A percentile compares a stretch with the other conserved stretches of the same genome.
phyloP scores from a whole-genome alignment of 2,797 vertebrate genomes.

The Typhlichthys eigenmanni region DNA sequence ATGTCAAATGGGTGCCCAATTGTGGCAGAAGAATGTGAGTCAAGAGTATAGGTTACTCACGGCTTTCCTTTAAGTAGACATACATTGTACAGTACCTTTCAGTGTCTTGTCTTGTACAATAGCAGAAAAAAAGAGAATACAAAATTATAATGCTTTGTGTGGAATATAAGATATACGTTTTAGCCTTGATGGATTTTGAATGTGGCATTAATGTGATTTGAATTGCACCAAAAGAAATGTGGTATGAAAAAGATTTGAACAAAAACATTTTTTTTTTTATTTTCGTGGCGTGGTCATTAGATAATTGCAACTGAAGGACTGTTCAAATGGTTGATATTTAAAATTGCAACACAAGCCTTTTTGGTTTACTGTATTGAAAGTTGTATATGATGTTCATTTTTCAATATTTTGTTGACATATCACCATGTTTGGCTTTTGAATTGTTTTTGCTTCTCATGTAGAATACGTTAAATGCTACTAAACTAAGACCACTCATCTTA shows the following conservation, averaged over 20 bases:
- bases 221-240: constrained; percentile 18
- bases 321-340: constrained; percentile 2
- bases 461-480: constrained; percentile 30
- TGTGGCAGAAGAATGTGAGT: constrained; percentile 22
- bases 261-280: constrained; percentile 21
- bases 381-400: constrained; percentile 29
- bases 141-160: constrained; percentile 20
- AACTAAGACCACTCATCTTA: constrained; percentile 27
- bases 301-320: constrained; percentile 10
- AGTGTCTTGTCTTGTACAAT: constrained; percentile 29
- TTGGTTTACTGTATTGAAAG: constrained; percentile 34
- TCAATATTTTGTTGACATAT: constrained; percentile 50
- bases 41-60: constrained; percentile 26
- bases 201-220: constrained; percentile 36
- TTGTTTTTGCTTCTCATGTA: constrained; percentile 44
- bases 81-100: constrained; percentile 31
- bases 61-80: constrained; percentile 21
- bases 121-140: constrained; percentile 10
- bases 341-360: constrained; percentile 25
- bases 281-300: constrained; percentile 18
- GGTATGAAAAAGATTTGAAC: constrained; percentile 25
- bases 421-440: constrained; percentile 36
- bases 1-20: constrained; percentile 23
- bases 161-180: constrained; percentile 27
- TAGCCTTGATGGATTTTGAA: constrained; percentile 25